phyloP scores from a whole-genome alignment of 2,113 vertebrate species.

The Carassius carassius region DNA sequence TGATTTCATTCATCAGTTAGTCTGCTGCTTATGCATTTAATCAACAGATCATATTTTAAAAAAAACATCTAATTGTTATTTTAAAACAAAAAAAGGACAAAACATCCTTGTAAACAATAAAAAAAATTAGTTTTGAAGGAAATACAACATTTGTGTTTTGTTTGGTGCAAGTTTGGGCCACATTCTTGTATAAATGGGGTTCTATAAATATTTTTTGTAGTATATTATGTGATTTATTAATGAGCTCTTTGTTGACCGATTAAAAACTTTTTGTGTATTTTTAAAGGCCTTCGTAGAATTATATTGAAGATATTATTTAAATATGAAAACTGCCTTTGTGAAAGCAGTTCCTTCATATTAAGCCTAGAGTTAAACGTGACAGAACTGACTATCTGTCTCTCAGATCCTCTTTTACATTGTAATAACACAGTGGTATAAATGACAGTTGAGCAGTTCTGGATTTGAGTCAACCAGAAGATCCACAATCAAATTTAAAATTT shows the following conservation, averaged over 20 bases:
- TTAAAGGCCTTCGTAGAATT: not conserved
- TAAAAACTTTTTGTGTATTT: not conserved
- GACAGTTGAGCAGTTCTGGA: not conserved
- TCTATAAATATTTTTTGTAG: not conserved
- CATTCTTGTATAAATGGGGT: not conserved
- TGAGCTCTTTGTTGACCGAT: not conserved
- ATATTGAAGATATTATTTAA: not conserved
- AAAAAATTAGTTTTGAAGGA: not conserved
- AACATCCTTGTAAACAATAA: not conserved
- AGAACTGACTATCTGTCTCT: not conserved
- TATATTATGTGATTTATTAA: not conserved
- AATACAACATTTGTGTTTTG: not conserved
- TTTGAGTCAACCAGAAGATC: not conserved
- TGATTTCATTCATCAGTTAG: too few species aligned
- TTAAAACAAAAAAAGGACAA: not conserved
- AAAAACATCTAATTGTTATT: too few species aligned
- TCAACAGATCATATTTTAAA: too few species aligned
- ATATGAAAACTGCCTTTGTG: not conserved
- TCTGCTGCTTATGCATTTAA: too few species aligned
- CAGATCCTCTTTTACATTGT: not conserved
- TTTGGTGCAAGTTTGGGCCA: not conserved
- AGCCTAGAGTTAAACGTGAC: not conserved
- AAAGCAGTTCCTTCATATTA: not conserved
- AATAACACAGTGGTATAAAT: conserved; percentile 10
- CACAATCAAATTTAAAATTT: not conserved